phyloP scores from a whole-genome alignment of 1,140 invertebrate species.

The Melitaea cinxia region DNA sequence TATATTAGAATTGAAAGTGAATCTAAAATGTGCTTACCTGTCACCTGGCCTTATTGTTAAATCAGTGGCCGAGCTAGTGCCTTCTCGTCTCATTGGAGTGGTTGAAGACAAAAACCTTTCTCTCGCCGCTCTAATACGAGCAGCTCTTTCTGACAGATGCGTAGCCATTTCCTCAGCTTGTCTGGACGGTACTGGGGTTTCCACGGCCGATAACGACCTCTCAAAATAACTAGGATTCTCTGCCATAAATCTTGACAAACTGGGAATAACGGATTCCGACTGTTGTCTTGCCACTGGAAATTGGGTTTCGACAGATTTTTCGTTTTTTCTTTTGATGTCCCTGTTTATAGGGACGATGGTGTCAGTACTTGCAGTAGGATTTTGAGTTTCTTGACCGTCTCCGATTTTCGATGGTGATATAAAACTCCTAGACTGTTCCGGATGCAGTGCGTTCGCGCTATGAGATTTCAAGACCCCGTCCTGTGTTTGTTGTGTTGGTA shows the following conservation, averaged over 20 bases:
- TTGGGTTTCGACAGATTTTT: conserved; percentile 7
- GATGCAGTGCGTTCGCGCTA: conserved; percentile 69
- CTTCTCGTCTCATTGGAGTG: conserved; percentile 61
- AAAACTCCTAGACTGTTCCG: conserved; percentile 44
- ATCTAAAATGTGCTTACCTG: conserved; percentile 52
- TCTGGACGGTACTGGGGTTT: conserved; percentile 33
- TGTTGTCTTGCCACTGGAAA: conserved; percentile 56
- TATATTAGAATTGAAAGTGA: too few relatives aligned
- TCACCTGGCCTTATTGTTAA: conserved; percentile 61
- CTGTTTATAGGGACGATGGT: conserved; percentile 58
- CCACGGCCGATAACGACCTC: conserved; percentile 62
- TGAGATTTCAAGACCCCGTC: conserved; percentile 72
- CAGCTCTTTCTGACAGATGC: conserved; percentile 75
- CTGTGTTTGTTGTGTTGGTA: conserved; percentile 43
- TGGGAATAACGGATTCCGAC: conserved; percentile 57
- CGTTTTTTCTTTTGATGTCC: conserved; percentile 34
- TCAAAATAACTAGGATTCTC: conserved; percentile 56
- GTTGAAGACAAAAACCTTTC: conserved; percentile 83
- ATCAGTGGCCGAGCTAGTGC: conserved; percentile 71
- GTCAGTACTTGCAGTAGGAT: conserved; percentile 59
- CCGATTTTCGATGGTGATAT: conserved; percentile 39
- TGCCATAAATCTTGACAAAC: conserved; percentile 50
- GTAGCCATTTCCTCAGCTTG: conserved; percentile 40
- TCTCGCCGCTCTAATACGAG: conserved; percentile 84
- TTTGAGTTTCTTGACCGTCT: conserved; percentile 55